A percentile compares a stretch with the other conserved stretches of the same genome.
phyloP scores from a whole-genome alignment of 1,140 invertebrate genomes.

The Cydia strobilella region DNA sequence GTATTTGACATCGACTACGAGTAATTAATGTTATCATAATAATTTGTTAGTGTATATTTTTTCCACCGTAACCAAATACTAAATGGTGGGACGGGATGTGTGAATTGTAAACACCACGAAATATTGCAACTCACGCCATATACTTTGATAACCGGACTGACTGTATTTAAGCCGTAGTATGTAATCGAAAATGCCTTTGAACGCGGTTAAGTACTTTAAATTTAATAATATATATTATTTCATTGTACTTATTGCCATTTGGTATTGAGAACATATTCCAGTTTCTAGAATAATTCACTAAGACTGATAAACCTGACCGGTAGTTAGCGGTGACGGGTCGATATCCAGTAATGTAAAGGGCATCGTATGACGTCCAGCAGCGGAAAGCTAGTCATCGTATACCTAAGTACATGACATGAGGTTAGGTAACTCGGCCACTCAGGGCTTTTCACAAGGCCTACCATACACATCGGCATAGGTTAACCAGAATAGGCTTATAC shows the following conservation, averaged over 20 bases:
- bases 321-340: neutral
- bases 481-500: no score
- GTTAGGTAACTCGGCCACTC: neutral
- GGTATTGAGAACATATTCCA: no score
- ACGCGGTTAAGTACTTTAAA: no score
- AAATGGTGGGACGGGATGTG: neutral
- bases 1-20: constrained; percentile 27
- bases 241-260: no score
- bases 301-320: neutral
- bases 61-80: no score
- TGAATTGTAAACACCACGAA: neutral
- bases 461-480: no score
- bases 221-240: no score
- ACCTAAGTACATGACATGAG: neutral
- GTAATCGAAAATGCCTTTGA: no score
- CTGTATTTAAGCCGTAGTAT: no score
- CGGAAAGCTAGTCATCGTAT: neutral
- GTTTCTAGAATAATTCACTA: neutral
- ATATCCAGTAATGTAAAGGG: neutral
- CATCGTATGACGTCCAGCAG: neutral
- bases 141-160: no score
- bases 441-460: no score
- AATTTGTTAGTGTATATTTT: neutral
- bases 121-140: neutral
- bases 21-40: constrained; percentile 14